Evolutionary conservation across 2,797 vertebrate species (phyloP).

Genomic region (Triplophysa yarkandensis): DNA sequence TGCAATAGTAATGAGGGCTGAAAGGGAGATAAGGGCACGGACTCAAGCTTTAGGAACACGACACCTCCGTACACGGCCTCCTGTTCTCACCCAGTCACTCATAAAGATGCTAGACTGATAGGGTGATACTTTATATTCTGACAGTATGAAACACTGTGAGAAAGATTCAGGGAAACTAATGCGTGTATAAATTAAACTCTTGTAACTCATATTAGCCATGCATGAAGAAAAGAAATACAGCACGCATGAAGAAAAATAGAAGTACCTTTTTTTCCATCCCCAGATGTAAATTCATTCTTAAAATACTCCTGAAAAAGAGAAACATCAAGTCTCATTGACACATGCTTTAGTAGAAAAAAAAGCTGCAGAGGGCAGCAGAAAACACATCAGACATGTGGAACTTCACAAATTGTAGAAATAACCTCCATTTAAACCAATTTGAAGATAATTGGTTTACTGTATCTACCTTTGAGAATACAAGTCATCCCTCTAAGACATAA

Average conservation of each 20-base stretch:
- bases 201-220: neutral
- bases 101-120: conserved; percentile 19
- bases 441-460: conserved; percentile 42
- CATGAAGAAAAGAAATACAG: neutral
- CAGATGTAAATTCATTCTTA: conserved; percentile 92
- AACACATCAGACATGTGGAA: neutral
- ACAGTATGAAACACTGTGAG: conserved; percentile 5
- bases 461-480: conserved; percentile 34
- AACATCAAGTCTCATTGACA: neutral
- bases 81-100: conserved; percentile 12
- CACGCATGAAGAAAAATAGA: neutral
- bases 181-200: neutral
- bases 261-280: conserved; percentile 89
- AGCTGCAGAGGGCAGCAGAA: conserved; percentile 32
- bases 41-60: conserved; percentile 26
- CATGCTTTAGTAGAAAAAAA: neutral
- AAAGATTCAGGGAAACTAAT: conserved; percentile 2
- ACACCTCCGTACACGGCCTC: conserved; percentile 24
- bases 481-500: conserved; percentile 38
- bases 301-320: conserved; percentile 83
- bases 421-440: conserved; percentile 26
- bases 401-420: conserved; percentile 10
- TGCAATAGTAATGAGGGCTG: conserved; percentile 43
- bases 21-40: conserved; percentile 24
- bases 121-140: neutral